Conservation (phyloP, 1,140 invertebrate genomes). For the Cyphomyrmex costatus region DNA sequence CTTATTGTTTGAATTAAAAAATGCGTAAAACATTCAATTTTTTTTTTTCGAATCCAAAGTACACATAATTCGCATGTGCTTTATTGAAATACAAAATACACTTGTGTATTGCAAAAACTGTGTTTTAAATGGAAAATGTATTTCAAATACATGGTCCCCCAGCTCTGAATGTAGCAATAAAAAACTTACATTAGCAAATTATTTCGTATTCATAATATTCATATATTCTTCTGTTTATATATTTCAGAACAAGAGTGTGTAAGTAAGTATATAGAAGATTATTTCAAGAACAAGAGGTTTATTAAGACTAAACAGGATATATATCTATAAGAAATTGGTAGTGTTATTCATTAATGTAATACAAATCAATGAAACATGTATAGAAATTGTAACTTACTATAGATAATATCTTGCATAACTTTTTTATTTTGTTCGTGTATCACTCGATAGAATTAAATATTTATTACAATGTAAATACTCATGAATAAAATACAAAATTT, state of each 20-base stretch:
- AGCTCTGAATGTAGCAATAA: background rate
- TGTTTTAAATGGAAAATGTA: too few species aligned
- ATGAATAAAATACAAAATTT: background rate
- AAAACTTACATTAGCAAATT: background rate
- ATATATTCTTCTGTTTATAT: slow-evolving; percentile 46
- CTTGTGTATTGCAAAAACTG: too few species aligned
- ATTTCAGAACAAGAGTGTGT: slow-evolving; percentile 79
- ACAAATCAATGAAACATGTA: slow-evolving; percentile 1
- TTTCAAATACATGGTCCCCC: too few species aligned
- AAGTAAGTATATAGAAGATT: slow-evolving; percentile 76
- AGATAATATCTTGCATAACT: background rate
- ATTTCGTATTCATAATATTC: background rate
- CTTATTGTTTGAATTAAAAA: too few species aligned
- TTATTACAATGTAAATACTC: slow-evolving; percentile 11
- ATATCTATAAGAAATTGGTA: slow-evolving; percentile 69
- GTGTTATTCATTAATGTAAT: background rate
- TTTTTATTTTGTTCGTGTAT: background rate
- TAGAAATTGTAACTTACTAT: background rate
- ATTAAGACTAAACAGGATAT: slow-evolving; percentile 79
- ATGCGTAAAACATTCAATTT: too few species aligned
- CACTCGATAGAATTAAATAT: background rate
- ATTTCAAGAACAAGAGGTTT: slow-evolving; percentile 78
- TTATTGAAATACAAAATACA: too few species aligned
- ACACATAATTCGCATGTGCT: too few species aligned
- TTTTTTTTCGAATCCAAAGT: too few species aligned